Evolutionary conservation across 2,797 vertebrate species (phyloP), one percentile per base, ranked within the genome.

Genomic region (Sebastes wilsoni): DNA sequence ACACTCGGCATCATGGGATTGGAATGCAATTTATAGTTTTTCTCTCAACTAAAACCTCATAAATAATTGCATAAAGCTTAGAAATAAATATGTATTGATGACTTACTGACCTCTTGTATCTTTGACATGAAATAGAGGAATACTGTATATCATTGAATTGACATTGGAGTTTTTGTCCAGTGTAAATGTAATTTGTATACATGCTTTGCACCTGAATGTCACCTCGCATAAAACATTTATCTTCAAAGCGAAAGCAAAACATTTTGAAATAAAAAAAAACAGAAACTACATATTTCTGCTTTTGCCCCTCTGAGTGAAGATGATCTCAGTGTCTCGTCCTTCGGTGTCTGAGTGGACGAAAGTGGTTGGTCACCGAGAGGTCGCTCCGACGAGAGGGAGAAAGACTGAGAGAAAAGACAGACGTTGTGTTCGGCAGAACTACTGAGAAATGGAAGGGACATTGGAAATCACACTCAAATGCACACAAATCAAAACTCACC

Each of bases 401-500:
- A 30, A 18, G 59, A 66, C 3, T 18, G 60, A 20, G 30, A 61
- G 62, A 52, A 25, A 64, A 64, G 72, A 54, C 54, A 61, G 49
- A 55, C 70, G 64, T 20, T 25, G 34, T 83, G 76, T 88, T 68
- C n/a, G 34, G 71, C 77, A 46, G 30, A 81, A 71, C 42, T 73
- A 55, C 72, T 62, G 66, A 65, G 68, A 73, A 72, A 72, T 60
- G 16, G 64, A 76, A 60, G 77, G 76, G 30, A 73, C 72, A 42
- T 18, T 42, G 42, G 61, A 77, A 84, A 75, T 80, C 75, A 52
- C 72, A 77, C 77, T 75, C 72, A 64, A 30, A 79, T 36, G 75
- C 75, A 66, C 86, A 79, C 77, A 77, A 89, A 85, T 91, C 42
- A 88, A 88, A 81, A 80, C 70, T 84, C 89, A 89, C 88, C 84